A percentile compares a stretch with the other conserved stretches of the same genome.
These are phyloP conservation scores for Suillia variegata DNA, from an alignment of 2,888 invertebrate genomes.

Conservation along the genomic window DNA sequence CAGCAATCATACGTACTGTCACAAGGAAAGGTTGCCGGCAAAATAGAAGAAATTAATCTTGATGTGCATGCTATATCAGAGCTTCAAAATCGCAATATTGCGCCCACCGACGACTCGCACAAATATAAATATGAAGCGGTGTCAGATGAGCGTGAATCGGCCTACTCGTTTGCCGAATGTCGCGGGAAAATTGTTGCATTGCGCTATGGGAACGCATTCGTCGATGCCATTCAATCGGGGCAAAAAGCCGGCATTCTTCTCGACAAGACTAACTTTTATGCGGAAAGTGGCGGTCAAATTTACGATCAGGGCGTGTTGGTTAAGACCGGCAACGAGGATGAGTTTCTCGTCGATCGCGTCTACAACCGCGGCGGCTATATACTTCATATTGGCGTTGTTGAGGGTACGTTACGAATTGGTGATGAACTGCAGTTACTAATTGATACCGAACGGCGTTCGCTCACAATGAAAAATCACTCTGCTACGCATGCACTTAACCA, in stretches of 20 bases:
- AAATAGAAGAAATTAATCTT: constrained; percentile 83
- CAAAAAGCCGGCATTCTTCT: constrained; percentile 91
- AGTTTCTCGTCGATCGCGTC: constrained; percentile 90
- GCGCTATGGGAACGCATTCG: constrained; percentile 81
- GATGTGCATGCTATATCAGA: constrained; percentile 95
- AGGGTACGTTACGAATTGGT: constrained; percentile 82
- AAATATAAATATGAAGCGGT: constrained; percentile 87
- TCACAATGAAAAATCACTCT: constrained; percentile 99
- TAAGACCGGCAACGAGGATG: constrained; percentile 82
- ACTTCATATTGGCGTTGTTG: constrained; percentile 88
- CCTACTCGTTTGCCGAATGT: constrained; percentile 78
- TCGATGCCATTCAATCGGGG: constrained; percentile 78
- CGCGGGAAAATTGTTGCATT: constrained; percentile 81
- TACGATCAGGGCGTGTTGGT: constrained; percentile 93
- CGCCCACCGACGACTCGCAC: constrained; percentile 85
- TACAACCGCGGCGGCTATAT: constrained; percentile 96
- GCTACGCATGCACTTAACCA: constrained; percentile 97
- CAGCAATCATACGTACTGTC: constrained; percentile 87
- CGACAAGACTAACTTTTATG: constrained; percentile 94
- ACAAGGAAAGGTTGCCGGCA: constrained; percentile 81
- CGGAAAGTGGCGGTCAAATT: constrained; percentile 98
- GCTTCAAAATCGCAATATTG: constrained; percentile 76
- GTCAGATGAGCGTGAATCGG: constrained; percentile 69
- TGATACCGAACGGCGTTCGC: constrained; percentile 81
- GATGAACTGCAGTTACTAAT: constrained; percentile 82